Conservation (phyloP, 2,888 invertebrate genomes). For the Conomelus anceps region DNA sequence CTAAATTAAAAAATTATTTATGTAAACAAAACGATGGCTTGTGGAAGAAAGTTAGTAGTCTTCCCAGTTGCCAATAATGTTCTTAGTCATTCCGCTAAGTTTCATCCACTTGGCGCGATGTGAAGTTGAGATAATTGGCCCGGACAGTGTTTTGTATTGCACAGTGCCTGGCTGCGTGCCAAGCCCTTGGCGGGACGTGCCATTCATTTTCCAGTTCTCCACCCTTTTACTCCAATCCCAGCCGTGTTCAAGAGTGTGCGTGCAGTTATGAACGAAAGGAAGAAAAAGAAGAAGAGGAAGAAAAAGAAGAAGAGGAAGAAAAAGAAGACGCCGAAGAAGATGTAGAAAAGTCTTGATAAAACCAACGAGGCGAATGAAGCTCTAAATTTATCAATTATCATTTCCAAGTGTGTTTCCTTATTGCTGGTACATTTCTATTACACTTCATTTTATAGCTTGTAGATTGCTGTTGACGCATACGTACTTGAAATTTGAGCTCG, state of each 20-base stretch:
- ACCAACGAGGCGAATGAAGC: too few species aligned
- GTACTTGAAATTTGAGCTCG: too few species aligned
- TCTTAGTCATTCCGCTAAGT: neutral
- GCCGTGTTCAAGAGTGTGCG: neutral
- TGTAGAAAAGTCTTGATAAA: too few species aligned
- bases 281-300: neutral
- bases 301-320: neutral
- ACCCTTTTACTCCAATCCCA: neutral
- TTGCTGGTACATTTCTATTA: too few species aligned
- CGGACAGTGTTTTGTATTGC: neutral
- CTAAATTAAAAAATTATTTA: too few species aligned
- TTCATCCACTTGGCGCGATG: neutral
- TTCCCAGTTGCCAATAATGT: neutral
- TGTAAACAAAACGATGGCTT: too few species aligned
- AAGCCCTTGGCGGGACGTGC: neutral
- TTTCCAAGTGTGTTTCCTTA: too few species aligned
- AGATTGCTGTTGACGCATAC: too few species aligned
- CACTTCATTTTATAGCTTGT: too few species aligned
- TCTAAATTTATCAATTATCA: too few species aligned
- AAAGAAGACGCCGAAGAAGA: neutral
- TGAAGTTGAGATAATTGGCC: neutral
- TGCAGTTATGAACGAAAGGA: too few species aligned
- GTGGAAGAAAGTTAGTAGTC: neutral
- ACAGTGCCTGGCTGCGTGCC: neutral
- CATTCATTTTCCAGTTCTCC: neutral